Percentiles rank a stretch among this genome's conserved stretches.
These are phyloP conservation scores for Ochotona princeps DNA, from an alignment of 2,113 vertebrate genomes.

Conservation along the genomic window DNA sequence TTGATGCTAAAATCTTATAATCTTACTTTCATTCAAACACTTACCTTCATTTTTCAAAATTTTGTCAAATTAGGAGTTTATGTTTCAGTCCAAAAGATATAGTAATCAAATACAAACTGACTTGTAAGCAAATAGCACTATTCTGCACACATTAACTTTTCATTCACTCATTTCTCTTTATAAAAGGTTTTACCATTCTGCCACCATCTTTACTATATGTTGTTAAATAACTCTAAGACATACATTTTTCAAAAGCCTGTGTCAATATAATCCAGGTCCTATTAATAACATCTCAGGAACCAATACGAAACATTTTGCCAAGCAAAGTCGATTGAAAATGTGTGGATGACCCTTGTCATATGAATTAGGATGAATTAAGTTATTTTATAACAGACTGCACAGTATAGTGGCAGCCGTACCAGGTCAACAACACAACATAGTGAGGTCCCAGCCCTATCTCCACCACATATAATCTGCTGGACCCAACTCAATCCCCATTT, in stretches of 20 bases:
- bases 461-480: not conserved
- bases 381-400: not conserved
- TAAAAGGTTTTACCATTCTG: conserved; percentile 16
- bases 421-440: not conserved
- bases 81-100: conserved; percentile 23
- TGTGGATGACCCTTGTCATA: not conserved
- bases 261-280: not conserved
- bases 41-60: conserved; percentile 29
- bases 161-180: not conserved
- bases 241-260: not conserved
- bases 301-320: not conserved
- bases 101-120: not conserved
- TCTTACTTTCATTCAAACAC: not conserved
- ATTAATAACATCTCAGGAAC: not conserved
- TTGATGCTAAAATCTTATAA: not conserved
- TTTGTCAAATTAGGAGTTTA: not conserved
- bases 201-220: not conserved
- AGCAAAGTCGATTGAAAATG: conserved; percentile 4
- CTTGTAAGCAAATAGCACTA: not conserved
- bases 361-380: no score
- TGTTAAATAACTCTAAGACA: not conserved
- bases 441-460: not conserved
- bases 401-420: not conserved
- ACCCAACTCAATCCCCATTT: not conserved
- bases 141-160: not conserved